Conservation (phyloP, 2,888 invertebrate species). For the Margaritifera margaritifera region DNA sequence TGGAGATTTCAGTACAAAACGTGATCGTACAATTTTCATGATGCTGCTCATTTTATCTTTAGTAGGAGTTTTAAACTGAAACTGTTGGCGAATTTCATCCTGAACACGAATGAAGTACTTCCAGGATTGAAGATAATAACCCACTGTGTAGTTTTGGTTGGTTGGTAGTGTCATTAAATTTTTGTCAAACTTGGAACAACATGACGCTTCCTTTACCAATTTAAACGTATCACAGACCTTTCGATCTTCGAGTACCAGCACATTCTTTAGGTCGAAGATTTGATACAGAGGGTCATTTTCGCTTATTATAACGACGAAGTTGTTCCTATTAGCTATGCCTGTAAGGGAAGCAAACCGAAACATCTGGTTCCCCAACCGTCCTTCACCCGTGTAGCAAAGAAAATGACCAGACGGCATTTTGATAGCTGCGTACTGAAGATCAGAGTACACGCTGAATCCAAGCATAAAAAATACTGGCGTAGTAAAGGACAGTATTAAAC, state of each 20-base stretch:
- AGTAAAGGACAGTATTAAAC: too few species aligned
- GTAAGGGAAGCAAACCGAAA: slow-evolving; percentile 37
- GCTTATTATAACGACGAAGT: slow-evolving; percentile 23
- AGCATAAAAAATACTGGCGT: too few species aligned
- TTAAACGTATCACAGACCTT: not conserved
- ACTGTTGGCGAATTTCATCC: slow-evolving; percentile 14
- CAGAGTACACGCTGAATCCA: too few species aligned
- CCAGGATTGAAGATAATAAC: slow-evolving; percentile 38
- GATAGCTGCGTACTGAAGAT: too few species aligned
- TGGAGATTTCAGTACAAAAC: slow-evolving; percentile 3
- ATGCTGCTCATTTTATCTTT: slow-evolving; percentile 4
- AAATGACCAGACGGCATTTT: too few species aligned
- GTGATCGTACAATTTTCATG: not conserved
- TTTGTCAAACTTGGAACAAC: not conserved
- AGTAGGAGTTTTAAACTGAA: slow-evolving; percentile 17
- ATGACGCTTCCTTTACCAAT: not conserved
- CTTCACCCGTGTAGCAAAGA: slow-evolving; percentile 2
- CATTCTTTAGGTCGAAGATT: slow-evolving; percentile 6
- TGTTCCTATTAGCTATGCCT: slow-evolving; percentile 25
- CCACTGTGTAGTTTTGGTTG: slow-evolving; percentile 21
- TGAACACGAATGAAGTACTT: slow-evolving; percentile 22
- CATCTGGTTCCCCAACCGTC: slow-evolving; percentile 38
- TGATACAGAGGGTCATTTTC: not conserved
- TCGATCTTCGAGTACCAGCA: too few species aligned
- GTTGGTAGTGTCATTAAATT: not conserved